Conservation (phyloP, 2,888 invertebrate genomes). For the Doris montereyensis region DNA sequence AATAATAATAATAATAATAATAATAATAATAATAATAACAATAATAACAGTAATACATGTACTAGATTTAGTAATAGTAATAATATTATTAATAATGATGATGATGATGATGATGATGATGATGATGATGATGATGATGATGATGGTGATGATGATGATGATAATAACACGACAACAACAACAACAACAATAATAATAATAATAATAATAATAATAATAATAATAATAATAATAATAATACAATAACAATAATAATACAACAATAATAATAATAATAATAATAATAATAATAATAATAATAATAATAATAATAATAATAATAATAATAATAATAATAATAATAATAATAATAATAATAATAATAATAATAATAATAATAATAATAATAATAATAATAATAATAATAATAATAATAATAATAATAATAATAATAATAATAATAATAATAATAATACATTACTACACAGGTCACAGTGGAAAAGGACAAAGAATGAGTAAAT, state of each 20-base stretch:
- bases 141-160: neutral
- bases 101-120: neutral
- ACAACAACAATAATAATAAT: neutral
- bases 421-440: neutral
- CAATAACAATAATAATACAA: neutral
- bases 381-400: neutral
- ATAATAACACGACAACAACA: too few species aligned
- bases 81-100: neutral
- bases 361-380: neutral
- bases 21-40: neutral
- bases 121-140: neutral
- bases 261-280: neutral
- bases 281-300: neutral
- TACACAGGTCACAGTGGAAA: too few species aligned
- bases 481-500: too few species aligned
- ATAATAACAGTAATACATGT: neutral
- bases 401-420: neutral
- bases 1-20: neutral
- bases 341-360: neutral
- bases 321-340: neutral
- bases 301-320: neutral
- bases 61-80: neutral
- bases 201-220: neutral
- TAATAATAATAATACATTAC: neutral
- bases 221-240: neutral